Percentiles rank a stretch among this genome's conserved stretches.
These are phyloP conservation scores for Enoplosus armatus DNA, from an alignment of 2,797 vertebrate species.

Conservation along the genomic window DNA sequence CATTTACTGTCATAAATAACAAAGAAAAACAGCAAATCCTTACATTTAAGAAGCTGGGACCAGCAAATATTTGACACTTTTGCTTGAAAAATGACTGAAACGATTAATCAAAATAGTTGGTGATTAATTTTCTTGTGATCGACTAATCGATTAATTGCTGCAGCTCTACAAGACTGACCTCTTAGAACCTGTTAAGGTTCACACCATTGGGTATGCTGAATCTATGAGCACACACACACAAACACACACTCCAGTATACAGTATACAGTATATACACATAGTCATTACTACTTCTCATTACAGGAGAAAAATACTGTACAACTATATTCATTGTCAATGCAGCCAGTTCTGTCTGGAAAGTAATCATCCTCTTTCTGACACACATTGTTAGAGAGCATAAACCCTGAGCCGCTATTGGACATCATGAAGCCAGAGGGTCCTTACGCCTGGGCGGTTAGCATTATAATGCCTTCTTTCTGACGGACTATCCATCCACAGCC, in stretches of 20 bases:
- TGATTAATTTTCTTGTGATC: too few relatives aligned
- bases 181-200: background rate
- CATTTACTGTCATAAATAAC: too few relatives aligned
- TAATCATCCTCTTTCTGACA: constrained; percentile 34
- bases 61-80: too few relatives aligned
- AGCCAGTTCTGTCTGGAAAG: constrained; percentile 6
- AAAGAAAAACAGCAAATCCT: too few relatives aligned
- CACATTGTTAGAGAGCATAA: constrained; percentile 27
- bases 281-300: constrained; percentile 48
- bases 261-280: background rate
- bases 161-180: too few relatives aligned
- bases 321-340: constrained; percentile 33
- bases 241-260: background rate
- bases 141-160: too few relatives aligned
- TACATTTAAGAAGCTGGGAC: too few relatives aligned
- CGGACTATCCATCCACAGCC: constrained; percentile 59
- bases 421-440: constrained; percentile 26
- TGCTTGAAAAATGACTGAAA: too few relatives aligned
- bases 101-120: too few relatives aligned
- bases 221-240: background rate
- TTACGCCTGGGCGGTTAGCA: constrained; percentile 54
- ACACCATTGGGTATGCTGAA: background rate
- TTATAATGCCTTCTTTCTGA: constrained; percentile 59
- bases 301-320: constrained; percentile 12
- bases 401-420: constrained; percentile 32